Base-by-base conservation (phyloP, 1,140 invertebrate genomes). In the Lineus longissimus region DNA sequence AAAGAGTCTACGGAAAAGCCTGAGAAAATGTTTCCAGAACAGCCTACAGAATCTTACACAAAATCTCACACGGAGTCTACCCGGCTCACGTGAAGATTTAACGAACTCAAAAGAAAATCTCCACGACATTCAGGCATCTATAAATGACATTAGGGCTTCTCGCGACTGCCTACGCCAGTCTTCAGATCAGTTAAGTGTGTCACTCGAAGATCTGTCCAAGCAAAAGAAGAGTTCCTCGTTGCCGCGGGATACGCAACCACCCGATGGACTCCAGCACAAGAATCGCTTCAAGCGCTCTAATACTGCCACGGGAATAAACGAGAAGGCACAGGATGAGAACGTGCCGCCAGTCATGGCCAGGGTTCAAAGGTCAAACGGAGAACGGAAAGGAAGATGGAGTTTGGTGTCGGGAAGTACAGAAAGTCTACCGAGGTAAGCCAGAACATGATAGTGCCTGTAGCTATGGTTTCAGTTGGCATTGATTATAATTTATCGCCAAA, bases 321-420 rank as follows among this genome's bases (percentile, higher is more conserved):
- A 51, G 9, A 51, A 9, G 47, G 47, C 47, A 51, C 47, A 51
- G 19, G 47, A 23, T 51, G n/a, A 51, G n/a, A 51, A 23, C n/a
- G 25, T 51, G 47, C 25, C 33, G 33, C 33, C 33, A 15, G 33
- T 36, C 33, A 15, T 36, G 33, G 33, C 33, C 4, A 36, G 15
- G 33, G 47, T 29, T 54, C 22, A 58, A 27, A 23, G 36, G 33
- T 23, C 31, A 55, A 54, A 43, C 25, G 58, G 47, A 59, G 64
- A 70, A 0, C 36, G 45, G 47, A 64, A 67, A 31, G 63, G 66
- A 43, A 59, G 61, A 33, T 65, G 72, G 4, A 78, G 77, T 64
- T 68, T 78, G 65, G 74, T 76, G 33, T 77, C 73, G 15, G 77
- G 73, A 27, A 81, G 79, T 65, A 70, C 76, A 41, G 78, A 80